Percentiles rank a stretch among this genome's conserved stretches.
These are phyloP conservation scores for Listronotus bonariensis DNA, from an alignment of 1,140 invertebrate genomes.

Conservation along the genomic window DNA sequence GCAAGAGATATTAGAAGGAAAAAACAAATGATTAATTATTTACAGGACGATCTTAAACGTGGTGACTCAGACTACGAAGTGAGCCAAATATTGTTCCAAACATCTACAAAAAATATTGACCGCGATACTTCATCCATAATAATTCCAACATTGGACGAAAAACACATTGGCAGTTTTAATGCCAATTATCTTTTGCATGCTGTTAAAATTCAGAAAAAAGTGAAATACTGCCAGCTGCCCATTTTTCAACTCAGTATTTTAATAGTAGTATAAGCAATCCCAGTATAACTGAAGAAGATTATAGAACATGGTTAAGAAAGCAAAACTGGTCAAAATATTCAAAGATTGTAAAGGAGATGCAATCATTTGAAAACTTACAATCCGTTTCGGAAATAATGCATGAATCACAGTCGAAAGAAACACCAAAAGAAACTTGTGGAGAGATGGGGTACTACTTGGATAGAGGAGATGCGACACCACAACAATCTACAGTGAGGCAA, in stretches of 20 bases:
- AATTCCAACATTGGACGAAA: conserved; percentile 5
- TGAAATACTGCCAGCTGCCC: background rate
- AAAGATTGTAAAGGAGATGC: background rate
- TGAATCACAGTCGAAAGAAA: too few species aligned
- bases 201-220: background rate
- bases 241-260: background rate
- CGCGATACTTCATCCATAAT: conserved; percentile 1
- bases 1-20: conserved; percentile 1
- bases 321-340: conserved; percentile 16
- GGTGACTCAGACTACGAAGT: conserved; percentile 13
- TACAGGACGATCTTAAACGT: conserved; percentile 7
- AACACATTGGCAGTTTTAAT: conserved; percentile 8
- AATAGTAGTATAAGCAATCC: background rate
- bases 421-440: background rate
- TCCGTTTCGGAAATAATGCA: conserved; percentile 1
- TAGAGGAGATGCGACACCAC: background rate
- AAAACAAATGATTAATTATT: conserved; percentile 9
- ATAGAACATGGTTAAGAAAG: conserved; percentile 16
- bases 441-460: background rate
- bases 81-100: conserved; percentile 22
- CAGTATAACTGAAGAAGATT: conserved; percentile 20
- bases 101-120: conserved; percentile 1
- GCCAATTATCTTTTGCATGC: conserved; percentile 9
- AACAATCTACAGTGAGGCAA: background rate
- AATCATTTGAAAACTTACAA: background rate